Percentiles rank a stretch among this genome's conserved stretches.
Evolutionary conservation across 2,797 vertebrate species (phyloP).

Genomic region (Picus viridis): DNA sequence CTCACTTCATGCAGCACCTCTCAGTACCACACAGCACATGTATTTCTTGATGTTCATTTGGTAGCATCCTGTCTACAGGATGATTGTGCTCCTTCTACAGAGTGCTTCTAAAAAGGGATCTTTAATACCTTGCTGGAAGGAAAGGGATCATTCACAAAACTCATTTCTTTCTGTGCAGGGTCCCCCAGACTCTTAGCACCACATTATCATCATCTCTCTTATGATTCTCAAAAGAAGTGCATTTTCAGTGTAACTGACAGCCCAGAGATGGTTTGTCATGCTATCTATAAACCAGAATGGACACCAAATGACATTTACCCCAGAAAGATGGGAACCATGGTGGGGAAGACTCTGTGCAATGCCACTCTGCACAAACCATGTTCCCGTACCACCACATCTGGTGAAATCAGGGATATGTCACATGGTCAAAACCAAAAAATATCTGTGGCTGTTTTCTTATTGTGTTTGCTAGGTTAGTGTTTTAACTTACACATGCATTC

Average conservation of each 20-base stretch:
- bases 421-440: background rate
- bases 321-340: background rate
- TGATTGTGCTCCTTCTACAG: background rate
- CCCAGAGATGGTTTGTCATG: background rate
- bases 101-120: background rate
- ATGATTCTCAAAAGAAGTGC: background rate
- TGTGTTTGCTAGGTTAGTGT: background rate
- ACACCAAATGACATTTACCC: background rate
- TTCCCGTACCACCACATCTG: background rate
- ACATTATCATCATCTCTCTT: background rate
- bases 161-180: accelerated
- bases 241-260: background rate
- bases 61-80: background rate
- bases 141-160: background rate
- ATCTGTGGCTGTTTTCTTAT: background rate
- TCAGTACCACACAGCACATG: background rate
- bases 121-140: background rate
- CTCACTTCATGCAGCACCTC: background rate
- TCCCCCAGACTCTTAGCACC: background rate
- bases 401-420: background rate
- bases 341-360: background rate
- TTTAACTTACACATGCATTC: background rate
- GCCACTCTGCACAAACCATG: background rate
- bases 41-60: background rate
- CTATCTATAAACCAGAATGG: background rate